These are phyloP conservation scores for Vidua chalybeata DNA, from an alignment of 2,113 vertebrate species.

Conservation along the genomic window DNA sequence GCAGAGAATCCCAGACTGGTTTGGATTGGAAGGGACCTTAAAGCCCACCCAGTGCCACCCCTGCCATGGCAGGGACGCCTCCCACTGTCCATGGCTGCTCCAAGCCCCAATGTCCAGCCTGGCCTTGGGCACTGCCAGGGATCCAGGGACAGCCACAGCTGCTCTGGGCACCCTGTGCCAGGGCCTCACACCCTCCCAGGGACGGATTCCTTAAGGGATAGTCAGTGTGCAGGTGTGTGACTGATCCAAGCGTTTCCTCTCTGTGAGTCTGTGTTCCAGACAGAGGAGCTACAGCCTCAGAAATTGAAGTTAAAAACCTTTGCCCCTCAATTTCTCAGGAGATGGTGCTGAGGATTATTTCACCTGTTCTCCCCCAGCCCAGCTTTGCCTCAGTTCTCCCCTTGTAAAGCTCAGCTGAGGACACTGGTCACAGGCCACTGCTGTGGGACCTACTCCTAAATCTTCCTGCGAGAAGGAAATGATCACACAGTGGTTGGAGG, in stretches of 20 bases:
- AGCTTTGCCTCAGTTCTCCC: neutral
- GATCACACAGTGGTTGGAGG: fast-evolving
- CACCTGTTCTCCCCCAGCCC: neutral
- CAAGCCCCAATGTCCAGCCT: neutral
- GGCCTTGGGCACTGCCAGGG: neutral
- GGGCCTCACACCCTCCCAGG: neutral
- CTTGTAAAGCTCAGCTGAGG: neutral
- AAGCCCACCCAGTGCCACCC: fast-evolving
- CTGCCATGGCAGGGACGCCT: neutral
- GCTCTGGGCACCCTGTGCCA: neutral
- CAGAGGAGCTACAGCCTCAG: neutral
- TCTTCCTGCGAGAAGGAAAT: neutral
- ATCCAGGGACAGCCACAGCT: neutral
- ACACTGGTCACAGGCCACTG: fast-evolving
- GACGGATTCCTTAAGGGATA: neutral
- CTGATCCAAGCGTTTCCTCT: neutral
- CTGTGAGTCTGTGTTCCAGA: neutral
- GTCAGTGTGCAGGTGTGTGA: neutral
- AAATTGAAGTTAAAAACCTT: neutral
- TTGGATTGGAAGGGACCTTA: neutral
- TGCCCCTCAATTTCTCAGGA: neutral
- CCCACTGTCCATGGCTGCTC: neutral
- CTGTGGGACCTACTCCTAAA: neutral
- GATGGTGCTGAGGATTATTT: neutral
- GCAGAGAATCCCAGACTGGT: neutral